Base-by-base conservation (phyloP, 2,113 vertebrate species). In the Sebastes schlegelii region DNA sequence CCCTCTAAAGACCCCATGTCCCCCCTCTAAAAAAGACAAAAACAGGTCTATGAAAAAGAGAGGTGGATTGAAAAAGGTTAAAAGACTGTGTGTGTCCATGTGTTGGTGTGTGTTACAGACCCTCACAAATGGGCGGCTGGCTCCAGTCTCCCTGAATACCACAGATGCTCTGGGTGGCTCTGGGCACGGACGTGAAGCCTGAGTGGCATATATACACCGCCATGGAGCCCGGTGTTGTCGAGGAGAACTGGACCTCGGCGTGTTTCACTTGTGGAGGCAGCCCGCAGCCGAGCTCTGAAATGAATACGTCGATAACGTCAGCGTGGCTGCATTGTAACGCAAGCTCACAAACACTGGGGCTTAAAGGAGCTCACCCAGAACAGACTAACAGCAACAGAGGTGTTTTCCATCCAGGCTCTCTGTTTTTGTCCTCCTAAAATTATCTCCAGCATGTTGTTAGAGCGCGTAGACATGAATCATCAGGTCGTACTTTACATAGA, bases 111-210 rank as follows among this genome's bases (percentile, higher is more conserved):
- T 79, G 76, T 69, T 85, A 89, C 94, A 65, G 91, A 99, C 98
- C 97, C 2, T 97, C 93, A 40, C 98, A 99, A 78, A 95, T 91
- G 0, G 98, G 97, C 5, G 97, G 95, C 86, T 97, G 96, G 14
- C 96, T 99, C 98, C 98, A 99, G 87, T 95, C 48, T 0, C 97
- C 98, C 10, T 95, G 96, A 45, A 92, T 88, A 57, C 91, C 96
- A 91, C 97, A 98, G 88, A 97, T 76, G 1, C 95, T 96, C 84
- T 96, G 85, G 5, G 95, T 96, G 91, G 95, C 95, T 87, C 94
- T 93, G 51, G 93, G 88, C 57, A 95, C 94, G 49, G 96, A 92
- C 51, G 86, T 75, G 85, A 97, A 99, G 80, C 98, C 97, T 0
- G 75, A 86, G 74, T 96, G 95, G 80, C 97, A 98, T 0, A 90